Evolutionary conservation across 2,797 vertebrate species (phyloP).

Genomic region (Lutjanus argentimaculatus): DNA sequence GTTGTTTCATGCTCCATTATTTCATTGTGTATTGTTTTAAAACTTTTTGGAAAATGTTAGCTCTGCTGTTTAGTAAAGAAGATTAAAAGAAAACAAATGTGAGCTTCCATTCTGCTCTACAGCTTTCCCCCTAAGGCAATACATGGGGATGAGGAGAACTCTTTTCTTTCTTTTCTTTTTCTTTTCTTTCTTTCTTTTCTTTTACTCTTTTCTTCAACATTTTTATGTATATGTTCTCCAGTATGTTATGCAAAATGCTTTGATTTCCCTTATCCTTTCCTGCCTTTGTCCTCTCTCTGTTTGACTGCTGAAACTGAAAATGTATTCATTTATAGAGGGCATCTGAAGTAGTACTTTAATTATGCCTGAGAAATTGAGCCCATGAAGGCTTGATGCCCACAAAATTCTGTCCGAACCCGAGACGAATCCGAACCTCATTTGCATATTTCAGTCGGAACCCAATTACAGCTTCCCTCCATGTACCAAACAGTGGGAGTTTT

Average conservation of each 20-base stretch:
- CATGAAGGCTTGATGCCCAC: too few relatives aligned
- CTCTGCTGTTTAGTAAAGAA: not conserved
- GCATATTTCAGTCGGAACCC: too few relatives aligned
- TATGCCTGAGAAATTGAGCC: too few relatives aligned
- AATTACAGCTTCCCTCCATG: too few relatives aligned
- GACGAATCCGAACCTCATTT: too few relatives aligned
- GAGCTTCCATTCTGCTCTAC: not conserved
- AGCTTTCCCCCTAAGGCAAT: not conserved
- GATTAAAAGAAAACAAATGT: constrained; percentile 5
- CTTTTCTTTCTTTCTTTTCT: too few relatives aligned
- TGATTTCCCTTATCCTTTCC: not conserved
- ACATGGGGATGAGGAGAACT: not conserved
- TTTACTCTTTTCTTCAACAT: constrained; percentile 1
- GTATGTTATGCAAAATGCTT: constrained; percentile 1
- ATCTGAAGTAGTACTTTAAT: too few relatives aligned
- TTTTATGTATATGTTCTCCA: not conserved
- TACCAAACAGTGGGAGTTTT: too few relatives aligned
- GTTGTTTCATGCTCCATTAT: not conserved
- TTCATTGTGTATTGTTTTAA: not conserved
- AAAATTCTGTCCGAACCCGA: too few relatives aligned
- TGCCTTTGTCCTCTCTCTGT: not conserved
- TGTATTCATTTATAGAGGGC: not conserved
- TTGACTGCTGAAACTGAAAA: not conserved
- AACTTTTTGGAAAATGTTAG: not conserved
- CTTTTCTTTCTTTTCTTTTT: too few relatives aligned